Percentiles rank a stretch among this genome's conserved stretches.
Conservation (phyloP, 2,797 vertebrate species). For the Argyrosomus regius region DNA sequence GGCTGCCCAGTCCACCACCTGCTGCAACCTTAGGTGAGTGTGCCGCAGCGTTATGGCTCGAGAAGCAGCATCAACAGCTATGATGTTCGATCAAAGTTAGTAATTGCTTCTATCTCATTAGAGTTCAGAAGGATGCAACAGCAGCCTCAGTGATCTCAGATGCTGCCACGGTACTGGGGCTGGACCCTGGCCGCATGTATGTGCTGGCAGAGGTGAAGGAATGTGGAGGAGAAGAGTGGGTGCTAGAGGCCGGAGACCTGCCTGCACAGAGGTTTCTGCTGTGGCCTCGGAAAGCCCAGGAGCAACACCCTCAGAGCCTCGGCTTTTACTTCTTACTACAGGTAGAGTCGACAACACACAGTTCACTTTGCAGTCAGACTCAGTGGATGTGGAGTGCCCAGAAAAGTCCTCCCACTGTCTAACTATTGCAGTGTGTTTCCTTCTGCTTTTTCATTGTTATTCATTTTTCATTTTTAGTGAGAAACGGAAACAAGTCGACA, state of each 20-base stretch:
- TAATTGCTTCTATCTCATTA: slow-evolving; percentile 57
- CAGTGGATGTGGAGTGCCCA: not conserved
- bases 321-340: slow-evolving; percentile 97
- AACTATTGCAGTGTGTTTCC: slow-evolving; percentile 28
- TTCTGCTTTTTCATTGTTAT: slow-evolving; percentile 40
- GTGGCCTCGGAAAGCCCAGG: slow-evolving; percentile 96
- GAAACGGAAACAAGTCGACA: slow-evolving; percentile 8
- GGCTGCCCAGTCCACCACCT: slow-evolving; percentile 82
- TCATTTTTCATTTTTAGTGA: slow-evolving; percentile 25
- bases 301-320: slow-evolving; percentile 89
- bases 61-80: not conserved
- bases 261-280: slow-evolving; percentile 95
- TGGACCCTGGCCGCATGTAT: slow-evolving; percentile 90
- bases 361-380: not conserved
- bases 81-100: not conserved
- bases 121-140: slow-evolving; percentile 92
- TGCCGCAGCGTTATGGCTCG: not conserved
- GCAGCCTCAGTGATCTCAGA: slow-evolving; percentile 91
- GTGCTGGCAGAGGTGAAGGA: slow-evolving; percentile 97
- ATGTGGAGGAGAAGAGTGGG: slow-evolving; percentile 97
- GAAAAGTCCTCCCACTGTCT: not conserved
- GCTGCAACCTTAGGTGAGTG: slow-evolving; percentile 86
- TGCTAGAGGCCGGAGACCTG: slow-evolving; percentile 92
- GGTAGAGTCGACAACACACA: slow-evolving; percentile 53
- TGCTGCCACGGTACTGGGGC: slow-evolving; percentile 85